A percentile compares a stretch with the other conserved stretches of the same genome.
phyloP scores from a whole-genome alignment of 2,113 vertebrate species.

The Dasyurus viverrinus region DNA sequence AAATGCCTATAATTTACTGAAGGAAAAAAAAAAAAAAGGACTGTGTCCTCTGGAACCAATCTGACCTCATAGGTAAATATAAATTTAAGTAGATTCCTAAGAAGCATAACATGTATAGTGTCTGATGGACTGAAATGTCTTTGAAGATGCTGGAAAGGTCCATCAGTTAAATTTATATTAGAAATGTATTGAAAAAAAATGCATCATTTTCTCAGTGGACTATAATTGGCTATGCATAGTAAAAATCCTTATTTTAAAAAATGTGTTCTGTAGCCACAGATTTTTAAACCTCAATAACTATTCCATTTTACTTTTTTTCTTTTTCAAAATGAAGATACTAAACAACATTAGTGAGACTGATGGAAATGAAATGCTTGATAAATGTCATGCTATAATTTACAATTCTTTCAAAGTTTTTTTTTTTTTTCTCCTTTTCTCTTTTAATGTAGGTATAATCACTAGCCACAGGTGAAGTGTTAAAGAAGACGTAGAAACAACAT shows the following conservation, averaged over 20 bases:
- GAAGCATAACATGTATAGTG: conserved; percentile 66
- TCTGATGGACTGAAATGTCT: conserved; percentile 60
- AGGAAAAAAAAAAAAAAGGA: conserved; percentile 73
- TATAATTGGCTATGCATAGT: conserved; percentile 79
- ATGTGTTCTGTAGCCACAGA: conserved; percentile 65
- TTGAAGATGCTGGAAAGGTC: conserved; percentile 67
- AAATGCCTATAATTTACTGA: conserved; percentile 81
- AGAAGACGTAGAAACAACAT: conserved; percentile 59
- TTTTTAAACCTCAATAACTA: conserved; percentile 73
- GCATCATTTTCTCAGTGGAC: conserved; percentile 78
- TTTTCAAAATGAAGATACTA: conserved; percentile 72
- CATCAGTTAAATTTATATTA: conserved; percentile 75
- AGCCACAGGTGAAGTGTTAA: conserved; percentile 63
- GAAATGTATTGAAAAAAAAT: conserved; percentile 79
- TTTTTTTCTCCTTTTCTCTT: conserved; percentile 42
- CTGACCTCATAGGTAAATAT: conserved; percentile 79
- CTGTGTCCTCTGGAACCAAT: conserved; percentile 73
- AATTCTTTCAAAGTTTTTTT: conserved; percentile 64
- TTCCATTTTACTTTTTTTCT: conserved; percentile 7
- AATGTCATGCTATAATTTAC: conserved; percentile 66
- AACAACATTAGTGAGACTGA: conserved; percentile 68
- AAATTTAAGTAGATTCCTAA: conserved; percentile 77
- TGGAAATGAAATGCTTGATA: conserved; percentile 50
- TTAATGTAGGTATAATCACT: conserved; percentile 58
- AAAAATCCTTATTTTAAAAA: conserved; percentile 78